Base-by-base conservation (phyloP, 1,140 invertebrate species). In the Cardiocondyla obscurior region DNA sequence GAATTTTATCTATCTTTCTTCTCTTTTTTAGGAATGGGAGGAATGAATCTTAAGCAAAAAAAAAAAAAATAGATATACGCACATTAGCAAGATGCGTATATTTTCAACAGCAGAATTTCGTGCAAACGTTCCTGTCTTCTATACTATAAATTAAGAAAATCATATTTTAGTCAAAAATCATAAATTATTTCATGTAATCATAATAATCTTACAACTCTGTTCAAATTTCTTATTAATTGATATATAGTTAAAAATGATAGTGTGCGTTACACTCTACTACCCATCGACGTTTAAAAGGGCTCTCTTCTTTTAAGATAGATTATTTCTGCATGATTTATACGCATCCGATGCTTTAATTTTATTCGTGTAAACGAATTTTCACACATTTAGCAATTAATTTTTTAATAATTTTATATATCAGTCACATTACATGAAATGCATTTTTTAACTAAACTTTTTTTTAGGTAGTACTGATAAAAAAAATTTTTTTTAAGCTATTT, bases 311-410 rank as follows among this genome's bases (percentile, higher is more conserved):
- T 28, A 39, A 67, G 16, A 74, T 6, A 30, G 2, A 51, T 77
- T n/a, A 77, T 67, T 77, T 77, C 22, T 77, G 46, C 74, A 77
- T 51, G 46, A 67, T 42, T 65, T 67, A 76, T 64, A 30, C 19
- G 6, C 22, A 65, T 65, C 14, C 16, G 53, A 67, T 22, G 12
- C 67, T 77, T 65, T 74, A 44, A 46, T 74, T 74, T 77, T 53
- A 77, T 77, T 67, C 53, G 33, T 76, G 42, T 76, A n/a, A n/a
- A n/a, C 7, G 6, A 57, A 73, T 33, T 44, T n/a, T 44, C 5
- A 51, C 33, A 28, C 30, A 53, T 22, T 36, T n/a, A 67, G 10
- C 46, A 79, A 77, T 51, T 28, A 65, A 65, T 77, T 5, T 67
- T 51, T 77, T 28, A 19, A 19, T 19, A 3, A 30, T 67, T 53